Base-by-base conservation (phyloP, 2,888 invertebrate genomes). In the Toxonevra muliebris region DNA sequence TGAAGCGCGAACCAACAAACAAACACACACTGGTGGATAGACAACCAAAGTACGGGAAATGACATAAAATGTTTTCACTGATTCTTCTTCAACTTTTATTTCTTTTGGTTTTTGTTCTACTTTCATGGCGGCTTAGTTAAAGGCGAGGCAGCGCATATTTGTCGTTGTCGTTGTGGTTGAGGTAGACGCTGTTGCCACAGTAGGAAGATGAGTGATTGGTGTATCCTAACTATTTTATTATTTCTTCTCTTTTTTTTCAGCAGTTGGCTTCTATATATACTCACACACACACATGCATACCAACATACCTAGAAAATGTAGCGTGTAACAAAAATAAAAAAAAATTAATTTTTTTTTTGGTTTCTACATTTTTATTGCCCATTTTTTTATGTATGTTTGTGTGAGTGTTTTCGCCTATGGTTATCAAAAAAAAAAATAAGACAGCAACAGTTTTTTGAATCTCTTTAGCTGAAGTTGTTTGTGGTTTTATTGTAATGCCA, bases 231-330 rank as follows among this genome's bases (percentile, higher is more conserved):
- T 12, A n/a, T 55, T 19, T 55, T 55, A 30, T 55, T 30, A 30
- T 7, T 4, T 30, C 20, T 55, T 55, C 20, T 5, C 30, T 48
- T 12, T 45, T 20, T 43, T 60, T 7, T 9, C 20, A 12, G 42
- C 45, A 19, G 43, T 20, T 20, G 40, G 54, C 41, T 55, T 20
- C 30, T 11, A 48, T 12, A 59, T 42, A 64, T 11, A 54, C 63
- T 54, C 41, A 45, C 3, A 10, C n/a, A 54, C n/a, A 43, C 12
- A 62, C 13, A 8, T 8, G 11, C 13, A 19, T 20, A 54, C n/a
- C 12, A n/a, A n/a, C 9, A n/a, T 43, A 19, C 1, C 42, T 15
- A 11, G 13, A 59, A 1, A 20, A 20, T 30, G 13, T 52, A 15
- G 10, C 48, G 20, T 48, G 30, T 8, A 15, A 30, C 30, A 30